Conservation (phyloP, 2,888 invertebrate species). For the Sympetrum striolatum region DNA sequence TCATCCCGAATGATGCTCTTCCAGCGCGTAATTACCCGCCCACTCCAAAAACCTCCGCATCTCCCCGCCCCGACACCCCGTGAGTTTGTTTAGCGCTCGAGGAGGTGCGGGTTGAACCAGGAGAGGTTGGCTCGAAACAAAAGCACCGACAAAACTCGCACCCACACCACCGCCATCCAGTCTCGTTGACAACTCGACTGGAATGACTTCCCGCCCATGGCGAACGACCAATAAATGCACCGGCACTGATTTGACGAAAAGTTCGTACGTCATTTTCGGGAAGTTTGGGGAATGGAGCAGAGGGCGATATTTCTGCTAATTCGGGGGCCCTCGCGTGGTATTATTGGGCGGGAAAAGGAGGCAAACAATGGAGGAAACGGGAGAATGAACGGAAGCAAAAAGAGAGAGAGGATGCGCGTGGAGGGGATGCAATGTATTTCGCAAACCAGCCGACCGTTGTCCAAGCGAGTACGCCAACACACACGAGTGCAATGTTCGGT, state of each 20-base stretch:
- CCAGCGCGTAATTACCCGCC: conserved; percentile 5
- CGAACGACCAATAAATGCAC: not conserved
- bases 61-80: not conserved
- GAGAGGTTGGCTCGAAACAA: not conserved
- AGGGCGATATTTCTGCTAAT: not conserved
- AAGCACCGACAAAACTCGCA: not conserved
- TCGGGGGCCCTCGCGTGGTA: not conserved
- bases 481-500: conserved; percentile 23
- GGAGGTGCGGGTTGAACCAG: not conserved
- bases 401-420: not conserved
- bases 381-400: not conserved
- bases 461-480: not conserved
- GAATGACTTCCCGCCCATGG: not conserved
- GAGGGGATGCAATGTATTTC: not conserved
- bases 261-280: conserved; percentile 9
- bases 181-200: not conserved
- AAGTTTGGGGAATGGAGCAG: not conserved
- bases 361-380: not conserved
- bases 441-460: conserved; percentile 23
- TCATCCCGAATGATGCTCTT: not conserved
- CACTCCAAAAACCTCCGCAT: not conserved
- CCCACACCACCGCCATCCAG: not conserved
- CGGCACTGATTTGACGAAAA: conserved; percentile 31
- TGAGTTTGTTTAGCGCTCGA: not conserved
- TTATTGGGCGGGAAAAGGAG: not conserved